Conservation (phyloP, 92 coral and sea anemone species). For the Actinostola sp. region DNA sequence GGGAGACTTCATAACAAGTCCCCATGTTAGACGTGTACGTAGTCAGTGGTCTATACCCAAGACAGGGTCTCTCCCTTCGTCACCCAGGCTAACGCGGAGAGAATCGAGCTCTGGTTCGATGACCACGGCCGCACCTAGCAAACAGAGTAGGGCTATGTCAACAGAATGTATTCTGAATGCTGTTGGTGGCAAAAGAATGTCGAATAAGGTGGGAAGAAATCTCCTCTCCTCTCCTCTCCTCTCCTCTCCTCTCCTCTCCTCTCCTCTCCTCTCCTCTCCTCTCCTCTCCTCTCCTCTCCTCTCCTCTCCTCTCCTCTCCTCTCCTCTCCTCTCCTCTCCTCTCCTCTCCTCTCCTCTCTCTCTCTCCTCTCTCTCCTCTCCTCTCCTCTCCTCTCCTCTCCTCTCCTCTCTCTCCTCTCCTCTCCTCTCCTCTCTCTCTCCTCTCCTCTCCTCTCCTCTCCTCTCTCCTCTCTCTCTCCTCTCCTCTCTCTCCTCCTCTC, state of each 20-base stretch:
- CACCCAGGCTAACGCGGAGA: slow-evolving; percentile 51
- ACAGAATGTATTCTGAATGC: slow-evolving; percentile 60
- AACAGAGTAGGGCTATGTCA: slow-evolving; percentile 53
- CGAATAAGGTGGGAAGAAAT: slow-evolving; percentile 62
- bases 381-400: neutral
- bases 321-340: neutral
- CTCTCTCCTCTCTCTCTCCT: neutral
- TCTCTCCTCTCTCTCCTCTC: neutral
- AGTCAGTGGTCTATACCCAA: slow-evolving; percentile 52
- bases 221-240: neutral
- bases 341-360: neutral
- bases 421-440: neutral
- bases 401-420: neutral
- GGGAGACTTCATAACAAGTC: slow-evolving; percentile 21
- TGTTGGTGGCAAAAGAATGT: slow-evolving; percentile 61
- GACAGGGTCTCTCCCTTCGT: slow-evolving; percentile 30
- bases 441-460: no score
- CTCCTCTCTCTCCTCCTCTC: neutral
- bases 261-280: neutral
- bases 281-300: slow-evolving; percentile 4
- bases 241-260: neutral
- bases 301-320: neutral
- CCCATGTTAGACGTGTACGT: slow-evolving; percentile 40
- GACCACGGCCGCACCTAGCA: slow-evolving; percentile 22
- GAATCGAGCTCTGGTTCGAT: slow-evolving; percentile 38